phyloP scores from a whole-genome alignment of 2,888 invertebrate species.

The Trichopria drosophilae region DNA sequence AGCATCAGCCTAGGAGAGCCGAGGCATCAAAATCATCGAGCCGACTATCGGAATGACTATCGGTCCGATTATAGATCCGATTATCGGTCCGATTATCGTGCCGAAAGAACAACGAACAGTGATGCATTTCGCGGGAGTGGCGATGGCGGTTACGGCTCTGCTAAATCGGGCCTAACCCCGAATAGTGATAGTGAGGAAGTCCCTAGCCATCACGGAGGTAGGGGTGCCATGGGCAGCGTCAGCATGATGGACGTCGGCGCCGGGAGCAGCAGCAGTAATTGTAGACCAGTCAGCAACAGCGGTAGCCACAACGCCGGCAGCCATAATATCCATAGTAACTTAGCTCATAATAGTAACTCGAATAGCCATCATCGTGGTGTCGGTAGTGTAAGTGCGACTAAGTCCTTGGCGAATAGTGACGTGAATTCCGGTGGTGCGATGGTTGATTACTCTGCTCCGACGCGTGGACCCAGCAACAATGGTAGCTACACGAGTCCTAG shows the following conservation, averaged over 20 bases:
- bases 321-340: slow-evolving; percentile 43
- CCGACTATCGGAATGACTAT: too few species aligned
- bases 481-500: slow-evolving; percentile 33
- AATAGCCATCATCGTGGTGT: slow-evolving; percentile 14
- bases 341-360: slow-evolving; percentile 39
- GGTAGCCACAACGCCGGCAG: slow-evolving; percentile 33
- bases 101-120: too few species aligned
- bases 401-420: slow-evolving; percentile 7
- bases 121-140: slow-evolving; percentile 44
- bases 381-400: slow-evolving; percentile 10
- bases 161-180: slow-evolving; percentile 44
- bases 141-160: slow-evolving; percentile 33
- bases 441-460: not conserved
- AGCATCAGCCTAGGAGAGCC: slow-evolving; percentile 12
- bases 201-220: too few species aligned
- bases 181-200: slow-evolving; percentile 46
- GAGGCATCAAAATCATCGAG: slow-evolving; percentile 22
- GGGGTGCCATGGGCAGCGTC: slow-evolving; percentile 4
- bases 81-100: too few species aligned
- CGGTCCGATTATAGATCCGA: too few species aligned
- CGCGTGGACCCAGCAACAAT: not conserved
- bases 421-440: slow-evolving; percentile 19
- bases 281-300: not conserved
- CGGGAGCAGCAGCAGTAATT: slow-evolving; percentile 13
- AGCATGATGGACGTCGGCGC: not conserved